Evolutionary conservation across 2,797 vertebrate species (phyloP).

Genomic region (Sebastes paucispinis): DNA sequence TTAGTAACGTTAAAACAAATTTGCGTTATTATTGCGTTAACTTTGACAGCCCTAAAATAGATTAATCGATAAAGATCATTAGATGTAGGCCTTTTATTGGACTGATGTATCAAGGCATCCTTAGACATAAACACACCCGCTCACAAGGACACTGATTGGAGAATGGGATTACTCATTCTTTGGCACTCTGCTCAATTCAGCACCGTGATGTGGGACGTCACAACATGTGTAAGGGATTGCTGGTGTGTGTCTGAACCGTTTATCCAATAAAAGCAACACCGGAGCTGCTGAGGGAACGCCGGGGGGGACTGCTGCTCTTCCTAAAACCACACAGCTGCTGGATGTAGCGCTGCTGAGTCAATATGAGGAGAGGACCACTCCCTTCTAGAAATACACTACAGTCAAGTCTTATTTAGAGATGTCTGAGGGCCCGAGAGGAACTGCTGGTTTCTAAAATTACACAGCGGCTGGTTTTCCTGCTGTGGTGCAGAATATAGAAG

Average conservation of each 20-base stretch:
- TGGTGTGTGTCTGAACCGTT: not conserved
- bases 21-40: too few species aligned
- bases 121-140: not conserved
- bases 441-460: conserved; percentile 61
- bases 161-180: conserved; percentile 43
- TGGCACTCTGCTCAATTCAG: conserved; percentile 14
- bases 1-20: too few species aligned
- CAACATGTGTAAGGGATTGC: conserved; percentile 37
- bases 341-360: conserved; percentile 37
- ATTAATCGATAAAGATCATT: not conserved
- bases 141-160: conserved; percentile 5
- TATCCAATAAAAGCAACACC: conserved; percentile 13
- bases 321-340: conserved; percentile 1
- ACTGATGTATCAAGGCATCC: not conserved
- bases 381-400: conserved; percentile 33
- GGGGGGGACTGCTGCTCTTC: not conserved
- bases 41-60: too few species aligned
- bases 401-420: conserved; percentile 15
- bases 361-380: conserved; percentile 12
- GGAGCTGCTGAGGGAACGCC: not conserved
- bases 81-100: not conserved
- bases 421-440: conserved; percentile 34
- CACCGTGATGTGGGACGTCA: conserved; percentile 33
- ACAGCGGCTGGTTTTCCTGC: conserved; percentile 38
- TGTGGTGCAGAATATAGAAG: conserved; percentile 38